Evolutionary conservation across 2,888 invertebrate genomes (phyloP).

Genomic region (Aproaerema taeniolella): DNA sequence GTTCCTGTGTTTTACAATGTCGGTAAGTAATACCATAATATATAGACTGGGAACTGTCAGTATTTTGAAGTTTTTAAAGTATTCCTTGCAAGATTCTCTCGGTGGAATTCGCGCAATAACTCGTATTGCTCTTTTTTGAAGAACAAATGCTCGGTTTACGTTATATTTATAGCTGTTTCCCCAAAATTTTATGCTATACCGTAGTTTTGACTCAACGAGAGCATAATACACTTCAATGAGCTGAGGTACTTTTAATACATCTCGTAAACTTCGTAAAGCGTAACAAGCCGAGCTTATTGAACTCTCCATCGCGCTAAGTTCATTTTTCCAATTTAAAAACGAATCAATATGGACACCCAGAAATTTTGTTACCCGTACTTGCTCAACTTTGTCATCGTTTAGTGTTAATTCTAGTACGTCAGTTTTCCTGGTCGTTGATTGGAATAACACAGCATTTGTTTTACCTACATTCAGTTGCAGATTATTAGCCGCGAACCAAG

Average conservation of each 20-base stretch:
- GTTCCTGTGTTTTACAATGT: too few relatives aligned
- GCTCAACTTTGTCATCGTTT: not conserved
- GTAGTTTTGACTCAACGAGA: conserved; percentile 11
- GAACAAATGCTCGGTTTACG: too few relatives aligned
- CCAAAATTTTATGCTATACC: conserved; percentile 12
- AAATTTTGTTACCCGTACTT: not conserved
- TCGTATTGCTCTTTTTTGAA: too few relatives aligned
- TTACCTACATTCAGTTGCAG: not conserved
- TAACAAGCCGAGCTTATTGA: conserved; percentile 9
- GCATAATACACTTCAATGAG: conserved; percentile 7
- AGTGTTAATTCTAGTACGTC: not conserved
- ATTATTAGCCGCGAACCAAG: conserved; percentile 2
- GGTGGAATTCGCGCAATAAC: too few relatives aligned
- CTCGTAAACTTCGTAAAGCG: conserved; percentile 6
- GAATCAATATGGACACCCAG: conserved; percentile 4
- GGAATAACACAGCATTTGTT: conserved; percentile 1
- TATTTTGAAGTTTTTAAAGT: too few relatives aligned
- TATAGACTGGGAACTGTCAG: too few relatives aligned
- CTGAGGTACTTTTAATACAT: not conserved
- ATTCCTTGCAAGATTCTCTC: too few relatives aligned
- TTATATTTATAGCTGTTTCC: too few relatives aligned
- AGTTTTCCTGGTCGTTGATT: not conserved
- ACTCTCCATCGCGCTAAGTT: not conserved
- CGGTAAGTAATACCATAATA: too few relatives aligned
- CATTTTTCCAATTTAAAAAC: conserved; percentile 7